Base-by-base conservation (phyloP, 2,113 vertebrate species). In the Xiphophorus couchianus region DNA sequence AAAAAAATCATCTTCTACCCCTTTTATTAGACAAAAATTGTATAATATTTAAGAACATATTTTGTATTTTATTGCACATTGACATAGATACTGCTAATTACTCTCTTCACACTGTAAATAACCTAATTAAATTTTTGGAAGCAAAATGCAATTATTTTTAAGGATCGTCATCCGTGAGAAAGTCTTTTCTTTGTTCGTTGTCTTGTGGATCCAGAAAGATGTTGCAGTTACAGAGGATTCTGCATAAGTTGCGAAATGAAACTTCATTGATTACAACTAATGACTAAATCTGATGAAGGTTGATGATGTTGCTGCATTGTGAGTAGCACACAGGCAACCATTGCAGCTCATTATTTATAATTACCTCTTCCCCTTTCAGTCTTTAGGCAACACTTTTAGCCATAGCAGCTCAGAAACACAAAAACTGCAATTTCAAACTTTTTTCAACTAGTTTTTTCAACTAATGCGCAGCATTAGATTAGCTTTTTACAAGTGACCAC, bases 311-410 rank as follows among this genome's bases (percentile, higher is more conserved):
- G 48, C 22, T 42, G 67, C 60, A 83, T 25, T 63, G 30, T 58
- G 39, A 73, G 72, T 62, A 71, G 42, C 70, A 54, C 31, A 70
- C 35, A 77, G 62, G 37, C 48, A 74, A 31, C 33, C 39, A 0
- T 1, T 69, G 71, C 51, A 69, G 31, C 79, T 90, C 78, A 75
- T 89, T 83, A 75, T 68, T 78, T 89, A 82, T 82, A 89, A 86
- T 84, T 62, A 82, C 73, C 65, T 30, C 22, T 29, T 63, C 30
- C 8, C 62, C 70, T 73, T 62, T 60, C 58, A 70, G 63, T 42
- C 35, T 35, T 33, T 77, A 66, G 51, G n/a, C n/a, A 67, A 69
- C 69, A 37, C 60, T 66, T 85, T 80, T 80, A 74, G 44, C 60
- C 79, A 39, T 4, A 4, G 48, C 14, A 30, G 42, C 62, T 70